These are phyloP conservation scores for Zoanthus solanderi DNA, from an alignment of 92 coral and sea anemone genomes.

Conservation along the genomic window DNA sequence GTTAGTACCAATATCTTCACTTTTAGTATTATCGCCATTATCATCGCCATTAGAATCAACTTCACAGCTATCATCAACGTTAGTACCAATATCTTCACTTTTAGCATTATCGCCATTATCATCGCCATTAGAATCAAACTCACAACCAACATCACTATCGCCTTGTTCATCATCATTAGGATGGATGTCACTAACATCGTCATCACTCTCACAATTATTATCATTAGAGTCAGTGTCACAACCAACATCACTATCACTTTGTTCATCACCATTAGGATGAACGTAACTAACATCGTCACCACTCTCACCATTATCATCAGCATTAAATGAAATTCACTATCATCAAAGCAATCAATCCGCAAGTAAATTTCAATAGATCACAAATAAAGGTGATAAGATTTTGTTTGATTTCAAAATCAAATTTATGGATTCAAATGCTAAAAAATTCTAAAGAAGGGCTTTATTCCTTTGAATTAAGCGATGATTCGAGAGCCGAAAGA, in stretches of 20 bases:
- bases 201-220: not conserved
- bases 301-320: not conserved
- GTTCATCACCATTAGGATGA: no score
- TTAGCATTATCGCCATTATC: not conserved
- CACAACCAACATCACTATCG: not conserved
- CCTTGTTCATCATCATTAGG: not conserved
- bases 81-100: not conserved
- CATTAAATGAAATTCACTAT: no score
- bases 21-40: not conserved
- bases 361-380: no score
- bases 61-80: no score
- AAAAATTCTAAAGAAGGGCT: not conserved
- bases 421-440: not conserved
- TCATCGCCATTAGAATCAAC: no score
- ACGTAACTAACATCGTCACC: not conserved
- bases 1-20: not conserved
- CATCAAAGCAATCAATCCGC: no score
- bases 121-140: no score
- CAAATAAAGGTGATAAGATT: no score
- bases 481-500: constrained; percentile 24
- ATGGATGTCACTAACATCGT: not conserved
- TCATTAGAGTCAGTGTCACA: not conserved
- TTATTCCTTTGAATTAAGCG: not conserved
- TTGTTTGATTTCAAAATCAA: no score
- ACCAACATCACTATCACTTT: no score